Base-by-base conservation (phyloP, 2,888 invertebrate genomes). In the Agrotis puta region DNA sequence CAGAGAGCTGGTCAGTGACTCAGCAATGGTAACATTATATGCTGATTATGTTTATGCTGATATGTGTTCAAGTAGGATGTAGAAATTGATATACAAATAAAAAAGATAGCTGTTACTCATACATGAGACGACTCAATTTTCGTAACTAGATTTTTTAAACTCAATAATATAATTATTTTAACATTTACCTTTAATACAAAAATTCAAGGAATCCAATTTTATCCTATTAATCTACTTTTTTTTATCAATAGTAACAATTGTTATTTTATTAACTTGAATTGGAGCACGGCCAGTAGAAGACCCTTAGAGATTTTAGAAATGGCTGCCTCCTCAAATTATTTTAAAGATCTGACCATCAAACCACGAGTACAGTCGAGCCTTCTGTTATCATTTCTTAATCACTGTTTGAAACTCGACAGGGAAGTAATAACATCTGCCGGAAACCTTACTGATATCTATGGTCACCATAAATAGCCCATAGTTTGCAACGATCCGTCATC, bases 191-290 rank as follows among this genome's bases (percentile, higher is more conserved):
- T 95, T 82, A 92, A 94, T 89, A 96, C 96, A 94, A 96, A 96
- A 93, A 96, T 97, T 58, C 96, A 95, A 96, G 96, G 96, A 82
- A 95, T 93, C 84, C 95, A 96, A 95, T 97, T 97, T 90, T 97
- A 97, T 13, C 97, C 96, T 0, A 77, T 97, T 56, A 97, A 97
- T 88, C 96, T 97, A 97, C 88, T 96, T 64, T 79, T 96, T 94
- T 97, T 97, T 92, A 97, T 81, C 77, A 43, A 94, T 97, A 92
- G 63, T 97, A 64, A 82, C 85, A 20, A 96, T 93, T 83, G 92
- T 97, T 88, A 92, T 97, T 80, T 83, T 98, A 90, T 90, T 98
- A 95, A 98, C 97, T 13, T 98, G 97, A 97, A 97, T 97, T 93
- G 98, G 98, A 80, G 97, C 97, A 0, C 96, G 97, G 64, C 97